Conservation (phyloP, 1,140 invertebrate species). For the Drosophila pseudoananassae region DNA sequence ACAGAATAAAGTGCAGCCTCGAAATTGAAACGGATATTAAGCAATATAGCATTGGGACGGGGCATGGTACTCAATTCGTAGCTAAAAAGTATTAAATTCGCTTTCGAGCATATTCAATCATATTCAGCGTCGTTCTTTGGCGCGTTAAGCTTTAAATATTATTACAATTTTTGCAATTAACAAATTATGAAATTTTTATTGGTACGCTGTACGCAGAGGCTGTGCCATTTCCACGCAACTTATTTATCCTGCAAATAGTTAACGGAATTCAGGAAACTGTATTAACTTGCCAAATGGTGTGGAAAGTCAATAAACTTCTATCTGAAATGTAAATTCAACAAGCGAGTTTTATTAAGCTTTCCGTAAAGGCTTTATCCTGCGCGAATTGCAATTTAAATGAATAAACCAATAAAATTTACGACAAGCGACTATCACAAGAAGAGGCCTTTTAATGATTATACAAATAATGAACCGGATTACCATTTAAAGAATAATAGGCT, state of each 20-base stretch:
- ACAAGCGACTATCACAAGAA: neutral
- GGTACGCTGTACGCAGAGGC: neutral
- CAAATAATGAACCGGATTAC: neutral
- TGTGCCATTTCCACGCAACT: constrained; percentile 7
- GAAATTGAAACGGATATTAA: constrained; percentile 70
- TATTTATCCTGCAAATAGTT: constrained; percentile 37
- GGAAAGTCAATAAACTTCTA: constrained; percentile 48
- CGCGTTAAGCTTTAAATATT: constrained; percentile 30
- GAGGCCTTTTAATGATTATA: neutral
- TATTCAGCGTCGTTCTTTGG: constrained; percentile 21
- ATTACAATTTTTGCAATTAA: constrained; percentile 46
- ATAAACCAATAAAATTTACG: constrained; percentile 2
- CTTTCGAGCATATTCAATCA: constrained; percentile 37
- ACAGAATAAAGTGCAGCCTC: constrained; percentile 57
- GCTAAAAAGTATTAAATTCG: constrained; percentile 42
- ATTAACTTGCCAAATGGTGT: constrained; percentile 50
- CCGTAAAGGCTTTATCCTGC: neutral
- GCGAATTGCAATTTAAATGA: constrained; percentile 20
- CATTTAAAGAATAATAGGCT: neutral
- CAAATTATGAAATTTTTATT: constrained; percentile 27
- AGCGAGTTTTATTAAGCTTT: constrained; percentile 25
- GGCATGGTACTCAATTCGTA: neutral
- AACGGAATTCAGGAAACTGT: constrained; percentile 26
- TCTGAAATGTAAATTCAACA: constrained; percentile 40
- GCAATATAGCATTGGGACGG: constrained; percentile 32